Evolutionary conservation across 2,113 vertebrate species (phyloP).

Genomic region (Mustelus asterias): DNA sequence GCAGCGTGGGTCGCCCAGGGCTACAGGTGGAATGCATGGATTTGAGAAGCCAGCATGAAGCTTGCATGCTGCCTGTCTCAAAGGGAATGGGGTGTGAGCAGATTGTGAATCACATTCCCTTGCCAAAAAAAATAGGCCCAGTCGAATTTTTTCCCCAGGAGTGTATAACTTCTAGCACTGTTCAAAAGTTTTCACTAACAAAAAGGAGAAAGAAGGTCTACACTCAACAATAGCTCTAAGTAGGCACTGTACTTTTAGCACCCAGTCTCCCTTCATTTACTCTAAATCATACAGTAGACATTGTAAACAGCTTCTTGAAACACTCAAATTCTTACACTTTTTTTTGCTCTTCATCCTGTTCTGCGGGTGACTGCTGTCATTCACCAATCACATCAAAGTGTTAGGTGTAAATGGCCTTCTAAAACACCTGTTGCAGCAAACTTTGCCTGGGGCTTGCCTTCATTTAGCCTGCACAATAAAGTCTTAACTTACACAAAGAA

Average conservation of each 20-base stretch:
- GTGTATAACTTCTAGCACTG: neutral
- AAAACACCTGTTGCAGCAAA: conserved; percentile 30
- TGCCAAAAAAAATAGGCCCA: neutral
- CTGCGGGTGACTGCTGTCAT: neutral
- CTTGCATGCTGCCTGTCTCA: neutral
- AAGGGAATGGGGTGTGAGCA: neutral
- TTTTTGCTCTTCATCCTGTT: neutral
- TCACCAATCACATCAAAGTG: neutral
- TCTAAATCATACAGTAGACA: neutral
- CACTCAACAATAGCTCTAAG: neutral
- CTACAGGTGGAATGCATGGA: neutral
- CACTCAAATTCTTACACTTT: neutral
- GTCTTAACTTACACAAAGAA: conserved; percentile 35
- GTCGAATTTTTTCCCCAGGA: neutral
- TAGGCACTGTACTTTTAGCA: neutral
- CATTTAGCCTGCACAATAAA: conserved; percentile 30
- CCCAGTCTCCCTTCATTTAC: neutral
- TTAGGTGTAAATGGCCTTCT: neutral
- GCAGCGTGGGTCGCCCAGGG: neutral
- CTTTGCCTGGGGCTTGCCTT: conserved; percentile 24
- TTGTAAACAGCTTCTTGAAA: neutral
- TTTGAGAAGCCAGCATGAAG: neutral
- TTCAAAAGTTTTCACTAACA: neutral
- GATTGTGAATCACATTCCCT: neutral
- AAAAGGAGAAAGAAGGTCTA: neutral